Base-by-base conservation (phyloP, 2,888 invertebrate species). In the Harpalus rufipes region DNA sequence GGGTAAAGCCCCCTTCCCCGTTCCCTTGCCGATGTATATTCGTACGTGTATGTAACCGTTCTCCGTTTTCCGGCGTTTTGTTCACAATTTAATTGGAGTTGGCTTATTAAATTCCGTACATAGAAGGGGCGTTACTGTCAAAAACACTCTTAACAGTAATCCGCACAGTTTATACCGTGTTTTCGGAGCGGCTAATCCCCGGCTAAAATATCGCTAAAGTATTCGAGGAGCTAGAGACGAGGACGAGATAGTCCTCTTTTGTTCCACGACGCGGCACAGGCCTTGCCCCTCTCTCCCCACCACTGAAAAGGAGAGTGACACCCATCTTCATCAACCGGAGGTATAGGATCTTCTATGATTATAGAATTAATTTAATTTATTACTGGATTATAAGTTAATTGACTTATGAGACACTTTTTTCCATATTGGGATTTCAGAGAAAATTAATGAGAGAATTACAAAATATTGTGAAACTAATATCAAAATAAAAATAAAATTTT, bases 71-170 rank as follows among this genome's bases (percentile, higher is more conserved):
- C 44, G 56, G 41, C 81, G 56, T 81, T 81, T 81, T 81, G 81
- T 81, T 81, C 81, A 81, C 81, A 81, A 81, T 81, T 63, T 84
- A 84, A 84, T 84, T 84, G 84, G 63, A 84, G 84, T 65, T 78
- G 76, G 84, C 84, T 84, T 84, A 84, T 84, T 84, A 84, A 84
- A 84, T 84, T 84, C 78, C 63, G 65, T 84, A 84, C 84, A 84
- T 78, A 78, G 51, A 78, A 63, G 61, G 61, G 78, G 78, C 84
- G 84, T 76, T 76, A 78, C 84, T 84, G 84, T 84, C 84, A 84
- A 84, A 84, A 76, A 72, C 81, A 68, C 81, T 81, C 81, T 81
- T 81, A 81, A 84, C 78, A 63, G 84, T 78, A 84, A 84, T 84
- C 81, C 81, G 72, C 51, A 56, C 81, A 81, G 81, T 81, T 81